These are phyloP conservation scores for Tringa solitaria DNA, from an alignment of 2,113 vertebrate species.

Conservation along the genomic window DNA sequence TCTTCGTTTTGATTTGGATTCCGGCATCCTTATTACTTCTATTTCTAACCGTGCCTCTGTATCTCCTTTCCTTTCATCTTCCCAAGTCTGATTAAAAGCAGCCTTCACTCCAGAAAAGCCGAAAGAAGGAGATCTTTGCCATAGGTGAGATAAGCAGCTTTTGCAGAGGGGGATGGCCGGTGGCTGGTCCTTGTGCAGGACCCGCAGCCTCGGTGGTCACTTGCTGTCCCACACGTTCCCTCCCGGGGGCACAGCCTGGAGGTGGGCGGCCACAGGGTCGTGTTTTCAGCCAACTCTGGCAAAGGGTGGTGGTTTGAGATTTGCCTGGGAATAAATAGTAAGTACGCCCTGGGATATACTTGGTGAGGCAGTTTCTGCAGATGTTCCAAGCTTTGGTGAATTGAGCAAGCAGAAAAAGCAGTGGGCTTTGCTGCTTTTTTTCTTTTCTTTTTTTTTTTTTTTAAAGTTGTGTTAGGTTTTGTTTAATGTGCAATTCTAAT, in stretches of 20 bases:
- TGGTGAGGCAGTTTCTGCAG: background rate
- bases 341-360: background rate
- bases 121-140: background rate
- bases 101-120: background rate
- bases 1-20: background rate
- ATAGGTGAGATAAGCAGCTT: background rate
- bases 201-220: background rate
- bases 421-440: background rate
- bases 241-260: background rate
- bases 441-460: background rate
- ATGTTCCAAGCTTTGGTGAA: background rate
- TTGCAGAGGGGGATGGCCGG: fast-evolving
- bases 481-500: background rate
- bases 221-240: fast-evolving
- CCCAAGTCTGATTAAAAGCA: background rate
- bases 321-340: conserved; percentile 31
- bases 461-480: background rate
- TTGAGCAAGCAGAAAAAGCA: background rate
- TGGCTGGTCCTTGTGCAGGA: background rate
- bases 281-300: conserved; percentile 12
- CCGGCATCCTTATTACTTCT: background rate
- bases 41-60: background rate
- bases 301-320: background rate
- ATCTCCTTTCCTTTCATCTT: background rate
- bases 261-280: background rate